Evolutionary conservation across 2,797 vertebrate genomes (phyloP).

Genomic region (Liparis tanakae): DNA sequence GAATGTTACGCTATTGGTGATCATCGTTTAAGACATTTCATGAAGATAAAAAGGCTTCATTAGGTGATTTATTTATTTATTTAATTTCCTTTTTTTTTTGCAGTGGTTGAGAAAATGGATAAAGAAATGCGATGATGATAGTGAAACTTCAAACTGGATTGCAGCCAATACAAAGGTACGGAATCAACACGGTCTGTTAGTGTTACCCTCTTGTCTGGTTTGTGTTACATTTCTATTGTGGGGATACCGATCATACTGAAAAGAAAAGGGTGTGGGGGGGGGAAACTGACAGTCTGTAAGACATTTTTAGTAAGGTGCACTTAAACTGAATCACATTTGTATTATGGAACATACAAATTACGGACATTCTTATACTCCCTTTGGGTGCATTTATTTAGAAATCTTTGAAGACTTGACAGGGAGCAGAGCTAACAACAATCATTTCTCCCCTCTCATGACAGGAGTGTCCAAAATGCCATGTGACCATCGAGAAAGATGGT

Average conservation of each 20-base stretch:
- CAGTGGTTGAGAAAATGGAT: slow-evolving; percentile 99
- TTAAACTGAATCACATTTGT: neutral
- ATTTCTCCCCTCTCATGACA: slow-evolving; percentile 57
- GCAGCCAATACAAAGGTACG: slow-evolving; percentile 98
- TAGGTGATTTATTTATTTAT: slow-evolving; percentile 12
- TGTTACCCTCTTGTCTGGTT: neutral
- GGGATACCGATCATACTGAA: neutral
- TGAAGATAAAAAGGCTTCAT: neutral
- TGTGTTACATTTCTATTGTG: neutral
- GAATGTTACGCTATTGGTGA: neutral
- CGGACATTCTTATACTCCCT: neutral
- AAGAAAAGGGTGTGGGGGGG: rapidly evolving
- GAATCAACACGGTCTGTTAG: neutral
- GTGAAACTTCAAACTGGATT: slow-evolving; percentile 99
- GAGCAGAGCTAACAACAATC: neutral
- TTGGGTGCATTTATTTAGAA: neutral
- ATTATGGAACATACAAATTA: neutral
- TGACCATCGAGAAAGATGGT: slow-evolving; percentile 99
- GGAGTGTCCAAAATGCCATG: slow-evolving; percentile 99
- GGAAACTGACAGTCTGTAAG: neutral
- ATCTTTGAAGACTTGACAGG: neutral
- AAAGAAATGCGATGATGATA: slow-evolving; percentile 99
- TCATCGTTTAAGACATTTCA: neutral
- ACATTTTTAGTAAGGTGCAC: neutral
- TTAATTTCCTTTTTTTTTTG: slow-evolving; percentile 16